Evolutionary conservation across 2,113 vertebrate genomes (phyloP).

Genomic region (Halichoeres trimaculatus): DNA sequence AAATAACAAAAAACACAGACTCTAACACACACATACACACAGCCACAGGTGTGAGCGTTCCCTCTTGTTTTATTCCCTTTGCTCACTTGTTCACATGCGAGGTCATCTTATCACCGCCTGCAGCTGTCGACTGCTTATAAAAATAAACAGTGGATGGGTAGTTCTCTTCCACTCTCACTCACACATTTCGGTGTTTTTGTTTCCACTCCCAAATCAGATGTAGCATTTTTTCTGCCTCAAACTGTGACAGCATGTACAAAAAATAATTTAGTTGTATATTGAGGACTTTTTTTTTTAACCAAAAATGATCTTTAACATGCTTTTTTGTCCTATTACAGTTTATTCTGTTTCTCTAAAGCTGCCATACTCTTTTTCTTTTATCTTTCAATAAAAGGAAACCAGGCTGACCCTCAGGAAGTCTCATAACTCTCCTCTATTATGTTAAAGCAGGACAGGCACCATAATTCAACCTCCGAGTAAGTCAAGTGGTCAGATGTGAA

Average conservation of each 20-base stretch:
- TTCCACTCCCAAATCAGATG: not conserved
- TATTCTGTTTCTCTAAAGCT: not conserved
- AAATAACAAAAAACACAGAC: conserved; percentile 19
- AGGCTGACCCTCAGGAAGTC: conserved; percentile 35
- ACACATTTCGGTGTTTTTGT: conserved; percentile 1
- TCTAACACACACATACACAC: conserved; percentile 21
- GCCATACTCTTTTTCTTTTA: conserved; percentile 7
- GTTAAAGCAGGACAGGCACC: conserved; percentile 31
- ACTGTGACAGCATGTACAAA: not conserved
- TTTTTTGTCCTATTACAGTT: not conserved
- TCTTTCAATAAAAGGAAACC: conserved; percentile 12
- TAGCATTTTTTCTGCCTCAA: not conserved
- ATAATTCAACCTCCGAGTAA: conserved; percentile 41
- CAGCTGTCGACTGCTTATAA: conserved; percentile 60
- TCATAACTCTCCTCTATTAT: conserved; percentile 56
- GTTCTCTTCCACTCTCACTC: conserved; percentile 30
- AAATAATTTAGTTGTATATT: not conserved
- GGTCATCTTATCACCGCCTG: conserved; percentile 64
- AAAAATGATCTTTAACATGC: not conserved
- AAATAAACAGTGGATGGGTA: conserved; percentile 63
- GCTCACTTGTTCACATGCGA: conserved; percentile 56
- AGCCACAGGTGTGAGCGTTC: conserved; percentile 43
- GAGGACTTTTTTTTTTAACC: not conserved
- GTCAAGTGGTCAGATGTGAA: conserved; percentile 32
- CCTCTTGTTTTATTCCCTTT: conserved; percentile 33